Base-by-base conservation (phyloP, 1,140 invertebrate species). In the Colletes latitarsis region DNA sequence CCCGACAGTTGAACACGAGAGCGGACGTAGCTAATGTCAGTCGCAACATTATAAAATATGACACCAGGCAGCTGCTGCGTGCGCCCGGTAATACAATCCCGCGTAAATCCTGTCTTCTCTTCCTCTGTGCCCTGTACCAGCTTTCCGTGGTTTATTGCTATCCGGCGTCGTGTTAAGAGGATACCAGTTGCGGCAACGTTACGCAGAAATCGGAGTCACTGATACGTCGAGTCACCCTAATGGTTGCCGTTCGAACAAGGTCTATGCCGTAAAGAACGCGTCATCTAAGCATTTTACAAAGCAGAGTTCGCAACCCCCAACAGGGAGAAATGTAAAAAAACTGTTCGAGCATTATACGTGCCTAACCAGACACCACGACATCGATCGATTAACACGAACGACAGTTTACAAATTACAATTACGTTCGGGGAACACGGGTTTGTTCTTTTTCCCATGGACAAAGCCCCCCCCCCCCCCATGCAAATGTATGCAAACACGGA, bases 31-130 rank as follows among this genome's bases (percentile, higher is more conserved):
- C 82, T 87, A 89, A 82, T 88, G 88, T 89, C 87, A 88, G 78
- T 82, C 76, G 82, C 75, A 87, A 83, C 76, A 74, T 88, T 88
- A 82, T 89, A 89, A 89, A 89, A 89, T 77, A 86, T 82, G 88
- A 89, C 86, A 88, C 86, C 84, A 73, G 81, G 66, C 88, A 89
- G 86, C 88, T 89, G 82, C 81, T 77, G 21, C 49, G 46, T 53
- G 66, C 53, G 52, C 68, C 64, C n/a, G 62, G 88, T 89, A 89
- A 89, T 84, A 89, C 88, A 88, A 89, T 88, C 85, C 70, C 77
- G 77, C 84, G 87, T 89, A 88, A 89, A 89, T 89, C 88, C 88
- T 80, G 74, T 82, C 82, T 79, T 19, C 71, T 84, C 84, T 82
- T 72, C 77, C 83, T 84, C 63, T 57, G 15, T 46, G 68, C 68